phyloP scores from a whole-genome alignment of 2,113 vertebrate genomes.

The Rhegmatorhina hoffmannsi region DNA sequence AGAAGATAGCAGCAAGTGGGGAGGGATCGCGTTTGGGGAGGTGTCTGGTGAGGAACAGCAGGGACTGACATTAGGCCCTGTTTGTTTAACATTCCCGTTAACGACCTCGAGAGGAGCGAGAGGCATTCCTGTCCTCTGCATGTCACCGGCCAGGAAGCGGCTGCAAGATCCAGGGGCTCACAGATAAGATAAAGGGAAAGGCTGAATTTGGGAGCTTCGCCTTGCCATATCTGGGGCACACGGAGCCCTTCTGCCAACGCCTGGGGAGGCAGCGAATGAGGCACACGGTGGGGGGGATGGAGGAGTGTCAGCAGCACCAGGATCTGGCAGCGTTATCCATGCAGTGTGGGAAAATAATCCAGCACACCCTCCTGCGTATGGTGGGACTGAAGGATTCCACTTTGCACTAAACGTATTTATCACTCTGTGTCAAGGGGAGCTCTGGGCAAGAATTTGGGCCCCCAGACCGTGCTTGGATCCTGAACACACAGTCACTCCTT shows the following conservation, averaged over 20 bases:
- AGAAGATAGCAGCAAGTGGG: slow-evolving; percentile 43
- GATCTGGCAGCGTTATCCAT: background rate
- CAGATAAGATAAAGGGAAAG: slow-evolving; percentile 58
- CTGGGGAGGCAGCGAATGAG: rapidly evolving
- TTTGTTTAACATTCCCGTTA: slow-evolving; percentile 62
- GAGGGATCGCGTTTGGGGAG: slow-evolving; percentile 21
- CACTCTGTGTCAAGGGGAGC: background rate
- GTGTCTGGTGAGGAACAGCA: slow-evolving; percentile 63
- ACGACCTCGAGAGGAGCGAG: slow-evolving; percentile 21
- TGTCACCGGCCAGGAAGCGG: slow-evolving; percentile 57
- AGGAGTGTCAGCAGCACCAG: background rate
- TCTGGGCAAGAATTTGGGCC: background rate
- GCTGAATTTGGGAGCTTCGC: slow-evolving; percentile 9
- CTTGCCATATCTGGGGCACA: background rate
- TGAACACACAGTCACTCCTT: background rate
- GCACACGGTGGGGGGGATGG: rapidly evolving
- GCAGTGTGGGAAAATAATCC: background rate
- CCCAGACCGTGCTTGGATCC: background rate
- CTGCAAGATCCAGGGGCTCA: background rate
- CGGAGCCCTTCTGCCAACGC: rapidly evolving
- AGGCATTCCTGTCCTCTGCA: slow-evolving; percentile 45
- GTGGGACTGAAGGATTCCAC: background rate
- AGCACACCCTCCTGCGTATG: rapidly evolving
- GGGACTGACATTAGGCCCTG: slow-evolving; percentile 41
- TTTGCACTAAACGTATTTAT: background rate